Evolutionary conservation across 2,797 vertebrate genomes (phyloP), one percentile per base, ranked within the genome.

Genomic region (Eidolon dupreanum): DNA sequence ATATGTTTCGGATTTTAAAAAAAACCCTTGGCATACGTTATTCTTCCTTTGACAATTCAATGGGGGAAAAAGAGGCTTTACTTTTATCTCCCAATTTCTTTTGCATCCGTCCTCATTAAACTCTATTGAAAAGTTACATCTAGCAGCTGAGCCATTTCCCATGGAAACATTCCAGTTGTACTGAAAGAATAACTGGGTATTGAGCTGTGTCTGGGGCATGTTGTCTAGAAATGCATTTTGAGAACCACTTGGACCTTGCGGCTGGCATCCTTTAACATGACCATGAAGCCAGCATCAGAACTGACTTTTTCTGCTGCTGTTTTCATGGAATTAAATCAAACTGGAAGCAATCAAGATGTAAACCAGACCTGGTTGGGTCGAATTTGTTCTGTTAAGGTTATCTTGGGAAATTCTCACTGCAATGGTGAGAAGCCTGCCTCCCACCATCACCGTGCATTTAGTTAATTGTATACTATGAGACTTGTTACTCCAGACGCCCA

Each of bases 401-500:
- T 73, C 61, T 24, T 17, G n/a, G 2, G n/a, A 46, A 49, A 74
- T 55, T 55, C 38, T 65, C 38, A 6, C 13, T 63, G 43, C 31
- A 22, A 0, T 19, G 38, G 26, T 19, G 57, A 46, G 36, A 65
- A 82, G 5, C 65, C 5, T 57, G 65, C 55, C 13, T 31, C 46
- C 63, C 24, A 1, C n/a, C 46, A n/a, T 15, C 4, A 6, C 65
- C 57, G 6, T 12, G 46, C 20, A 2, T 51, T 9, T 43, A 8
- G 33, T 73, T 49, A 49, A 15, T 51, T 57, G 26, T 59, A n/a
- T 5, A 2, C 24, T 9, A 24, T 10, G 13, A 16, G 66, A 49
- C 3, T 7, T n/a, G 5, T 12, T 82, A 13, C 20, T 4, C 1
- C 2, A 0, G 11, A 8, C n/a, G 17, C 10, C 49, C 26, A 8